Base-by-base conservation (phyloP, 2,888 invertebrate species). In the Orthosia gracilis region DNA sequence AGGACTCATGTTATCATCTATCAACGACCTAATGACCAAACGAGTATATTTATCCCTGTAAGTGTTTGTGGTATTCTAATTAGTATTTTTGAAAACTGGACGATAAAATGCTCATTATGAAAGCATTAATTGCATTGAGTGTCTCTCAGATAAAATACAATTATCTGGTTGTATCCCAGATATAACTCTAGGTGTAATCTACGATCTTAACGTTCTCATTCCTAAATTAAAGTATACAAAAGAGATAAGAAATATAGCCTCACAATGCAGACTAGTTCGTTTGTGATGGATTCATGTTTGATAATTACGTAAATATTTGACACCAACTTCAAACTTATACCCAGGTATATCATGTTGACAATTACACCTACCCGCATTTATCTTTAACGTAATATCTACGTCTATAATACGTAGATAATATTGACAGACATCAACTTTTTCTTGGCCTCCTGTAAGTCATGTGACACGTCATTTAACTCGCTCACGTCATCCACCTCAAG, bases 261-360 rank as follows among this genome's bases (percentile, higher is more conserved):
- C 11, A 59, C 18, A 31, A 15, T 52, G 12, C 13, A 23, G 47
- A 75, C 23, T 12, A 40, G 13, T 55, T 78, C 5, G 49, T 52
- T 23, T 47, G 23, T 78, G 57, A 58, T 63, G 45, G 50, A 76
- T 52, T 52, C 21, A 17, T 7, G 50, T 63, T 40, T 52, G 52
- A 40, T 55, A 78, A 79, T 40, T n/a, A 31, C 40, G 52, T 78
- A 61, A 70, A 75, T 71, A 50, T 79, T 61, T 61, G 18, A 55
- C 15, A 49, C 15, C 49, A 26, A n/a, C 49, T 69, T 4, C 18
- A 69, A 15, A 17, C 15, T 47, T 11, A 40, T 31, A 80, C n/a
- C 17, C 31, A 80, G 4, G 13, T 31, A 17, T 45, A 50, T 61
- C 11, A 57, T 52, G 54, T 72, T 50, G 31, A 15, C 4, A 78